Base-by-base conservation (phyloP, 1,140 invertebrate genomes). In the Leptinotarsa lineolata region DNA sequence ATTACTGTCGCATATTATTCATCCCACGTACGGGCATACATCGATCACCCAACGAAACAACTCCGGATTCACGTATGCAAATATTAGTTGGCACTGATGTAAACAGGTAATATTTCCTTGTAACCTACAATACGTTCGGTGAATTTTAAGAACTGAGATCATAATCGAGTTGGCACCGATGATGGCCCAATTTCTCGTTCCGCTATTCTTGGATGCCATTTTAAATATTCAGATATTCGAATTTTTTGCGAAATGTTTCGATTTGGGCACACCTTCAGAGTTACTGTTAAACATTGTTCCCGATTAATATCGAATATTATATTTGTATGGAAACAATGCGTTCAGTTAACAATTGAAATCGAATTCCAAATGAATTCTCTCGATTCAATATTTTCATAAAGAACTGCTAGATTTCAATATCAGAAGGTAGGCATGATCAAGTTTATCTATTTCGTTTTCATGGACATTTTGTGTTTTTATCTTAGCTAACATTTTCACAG, bases 111-210 rank as follows among this genome's bases (percentile, higher is more conserved):
- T 66, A 66, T 39, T 66, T 66, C 30, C n/a, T 44, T 66, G 22
- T 66, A 66, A 66, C 64, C 64, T 66, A 66, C 22, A 66, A 66
- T 39, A 66, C 64, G 64, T 66, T 66, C 39, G 4, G 39, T 66
- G 64, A 66, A 66, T 66, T 66, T 39, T 46, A 66, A 66, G 39
- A 44, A 66, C 64, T 18, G 30, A 66, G 64, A 66, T 66, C 64
- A 66, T 18, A 66, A 66, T 66, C 64, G 30, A 66, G 18, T 66
- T 66, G 11, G 39, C 64, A 66, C 64, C n/a, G 64, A 66, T 66
- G 22, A 39, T 66, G 22, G 64, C 30, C n/a, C 64, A 39, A 66
- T 39, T 66, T 13, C 18, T 66, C n/a, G 39, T 66, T 18, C 64
- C 64, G 64, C 64, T 66, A 66, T 66, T 66, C 30, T 21, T 16